Evolutionary conservation across 2,888 invertebrate species (phyloP).

Genomic region (Pocota personata): DNA sequence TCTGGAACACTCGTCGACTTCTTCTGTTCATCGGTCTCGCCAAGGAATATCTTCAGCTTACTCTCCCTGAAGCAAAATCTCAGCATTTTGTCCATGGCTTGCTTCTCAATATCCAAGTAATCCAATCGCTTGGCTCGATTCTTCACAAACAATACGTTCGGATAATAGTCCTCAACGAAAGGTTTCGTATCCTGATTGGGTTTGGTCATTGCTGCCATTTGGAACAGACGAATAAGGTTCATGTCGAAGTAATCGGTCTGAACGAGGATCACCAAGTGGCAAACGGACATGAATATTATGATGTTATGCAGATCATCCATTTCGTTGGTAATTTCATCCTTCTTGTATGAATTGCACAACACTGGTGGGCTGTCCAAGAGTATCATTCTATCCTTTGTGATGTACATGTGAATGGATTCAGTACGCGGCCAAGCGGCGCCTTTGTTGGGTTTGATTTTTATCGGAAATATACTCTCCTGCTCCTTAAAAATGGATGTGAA

Average conservation of each 20-base stretch:
- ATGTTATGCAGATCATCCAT: constrained; percentile 90
- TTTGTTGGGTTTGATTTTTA: constrained; percentile 77
- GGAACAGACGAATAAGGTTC: constrained; percentile 87
- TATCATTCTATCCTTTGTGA: constrained; percentile 90
- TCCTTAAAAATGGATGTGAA: constrained; percentile 78
- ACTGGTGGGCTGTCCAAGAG: constrained; percentile 94
- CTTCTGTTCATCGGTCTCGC: constrained; percentile 76
- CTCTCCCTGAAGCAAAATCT: constrained; percentile 77
- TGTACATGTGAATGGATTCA: constrained; percentile 88
- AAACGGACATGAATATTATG: constrained; percentile 93
- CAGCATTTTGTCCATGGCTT: constrained; percentile 78
- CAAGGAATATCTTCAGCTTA: constrained; percentile 76
- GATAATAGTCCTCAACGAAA: constrained; percentile 87
- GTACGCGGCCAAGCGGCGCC: constrained; percentile 80
- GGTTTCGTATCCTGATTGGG: constrained; percentile 83
- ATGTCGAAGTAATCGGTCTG: constrained; percentile 95
- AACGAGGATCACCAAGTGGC: constrained; percentile 93
- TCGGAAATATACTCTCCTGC: constrained; percentile 79
- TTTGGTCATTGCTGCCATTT: constrained; percentile 81
- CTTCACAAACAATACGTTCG: constrained; percentile 92
- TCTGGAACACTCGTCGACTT: constrained; percentile 72
- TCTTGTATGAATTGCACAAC: constrained; percentile 85
- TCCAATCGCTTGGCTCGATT: constrained; percentile 91
- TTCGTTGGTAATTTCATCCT: constrained; percentile 87
- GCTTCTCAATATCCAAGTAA: constrained; percentile 84